Evolutionary conservation across 1,140 invertebrate species (phyloP).

Genomic region (Lerema accius): DNA sequence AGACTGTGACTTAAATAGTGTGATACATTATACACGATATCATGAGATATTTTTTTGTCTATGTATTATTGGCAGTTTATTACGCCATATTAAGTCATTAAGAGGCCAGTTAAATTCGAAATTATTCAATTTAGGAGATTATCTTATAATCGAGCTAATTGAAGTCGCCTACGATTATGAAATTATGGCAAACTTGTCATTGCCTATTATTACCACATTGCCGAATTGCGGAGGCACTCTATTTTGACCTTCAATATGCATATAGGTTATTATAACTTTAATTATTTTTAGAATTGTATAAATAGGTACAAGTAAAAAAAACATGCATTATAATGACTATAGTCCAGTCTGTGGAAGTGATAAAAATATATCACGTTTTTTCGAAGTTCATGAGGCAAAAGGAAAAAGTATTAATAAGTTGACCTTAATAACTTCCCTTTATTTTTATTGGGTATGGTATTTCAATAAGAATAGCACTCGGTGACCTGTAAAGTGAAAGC

Average conservation of each 20-base stretch:
- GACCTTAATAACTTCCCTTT: no score
- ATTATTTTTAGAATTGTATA: no score
- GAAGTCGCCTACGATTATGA: neutral
- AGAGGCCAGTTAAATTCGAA: slow-evolving; percentile 20
- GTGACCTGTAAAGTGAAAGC: slow-evolving; percentile 17
- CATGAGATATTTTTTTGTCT: neutral
- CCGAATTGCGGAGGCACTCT: slow-evolving; percentile 5
- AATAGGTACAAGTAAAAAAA: no score
- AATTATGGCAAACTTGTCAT: slow-evolving; percentile 1
- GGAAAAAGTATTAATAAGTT: neutral
- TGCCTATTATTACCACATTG: slow-evolving; percentile 8
- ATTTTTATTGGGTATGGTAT: no score
- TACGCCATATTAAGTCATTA: slow-evolving; percentile 33
- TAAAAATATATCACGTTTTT: neutral
- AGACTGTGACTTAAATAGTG: no score
- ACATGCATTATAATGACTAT: no score
- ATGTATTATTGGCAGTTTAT: neutral
- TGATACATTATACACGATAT: no score
- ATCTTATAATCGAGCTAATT: slow-evolving; percentile 11
- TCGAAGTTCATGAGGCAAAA: neutral
- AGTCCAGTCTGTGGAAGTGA: neutral
- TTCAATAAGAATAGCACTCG: slow-evolving; percentile 19
- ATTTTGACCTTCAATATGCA: slow-evolving; percentile 21
- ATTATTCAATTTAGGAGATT: slow-evolving; percentile 26
- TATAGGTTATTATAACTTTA: no score